Conservation (phyloP, 2,113 vertebrate genomes). For the Oryzias woworae region DNA sequence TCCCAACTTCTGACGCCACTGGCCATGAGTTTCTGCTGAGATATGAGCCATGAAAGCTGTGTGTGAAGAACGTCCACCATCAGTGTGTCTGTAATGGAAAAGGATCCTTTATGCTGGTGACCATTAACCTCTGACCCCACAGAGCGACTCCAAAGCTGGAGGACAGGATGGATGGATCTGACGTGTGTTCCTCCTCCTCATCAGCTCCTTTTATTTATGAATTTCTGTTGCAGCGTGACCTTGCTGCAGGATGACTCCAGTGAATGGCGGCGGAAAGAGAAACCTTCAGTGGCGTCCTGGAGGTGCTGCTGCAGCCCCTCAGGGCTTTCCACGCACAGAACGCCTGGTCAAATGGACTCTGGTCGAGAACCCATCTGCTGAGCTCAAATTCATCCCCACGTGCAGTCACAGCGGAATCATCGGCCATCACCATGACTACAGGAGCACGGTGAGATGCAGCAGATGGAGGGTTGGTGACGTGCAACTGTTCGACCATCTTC, state of each 20-base stretch:
- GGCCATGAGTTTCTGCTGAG: slow-evolving; percentile 58
- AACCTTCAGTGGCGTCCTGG: slow-evolving; percentile 25
- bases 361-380: slow-evolving; percentile 54
- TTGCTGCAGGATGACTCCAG: slow-evolving; percentile 11
- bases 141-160: slow-evolving; percentile 1
- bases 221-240: not conserved
- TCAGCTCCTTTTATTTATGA: slow-evolving; percentile 26
- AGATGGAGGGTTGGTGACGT: slow-evolving; percentile 55
- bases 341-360: slow-evolving; percentile 37
- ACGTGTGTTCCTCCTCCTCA: slow-evolving; percentile 17
- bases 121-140: slow-evolving; percentile 63
- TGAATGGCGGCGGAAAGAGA: slow-evolving; percentile 18
- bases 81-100: slow-evolving; percentile 67
- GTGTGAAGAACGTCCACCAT: slow-evolving; percentile 52
- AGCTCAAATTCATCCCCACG: slow-evolving; percentile 53
- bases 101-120: slow-evolving; percentile 57
- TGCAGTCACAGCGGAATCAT: slow-evolving; percentile 53
- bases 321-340: slow-evolving; percentile 25
- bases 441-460: slow-evolving; percentile 41
- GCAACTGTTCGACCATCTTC: slow-evolving; percentile 31
- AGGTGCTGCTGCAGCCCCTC: slow-evolving; percentile 19
- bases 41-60: slow-evolving; percentile 58
- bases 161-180: slow-evolving; percentile 29
- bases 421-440: slow-evolving; percentile 53
- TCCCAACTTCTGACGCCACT: slow-evolving; percentile 65